Evolutionary conservation across 2,113 vertebrate species (phyloP).

Genomic region (Tyrannus savana): DNA sequence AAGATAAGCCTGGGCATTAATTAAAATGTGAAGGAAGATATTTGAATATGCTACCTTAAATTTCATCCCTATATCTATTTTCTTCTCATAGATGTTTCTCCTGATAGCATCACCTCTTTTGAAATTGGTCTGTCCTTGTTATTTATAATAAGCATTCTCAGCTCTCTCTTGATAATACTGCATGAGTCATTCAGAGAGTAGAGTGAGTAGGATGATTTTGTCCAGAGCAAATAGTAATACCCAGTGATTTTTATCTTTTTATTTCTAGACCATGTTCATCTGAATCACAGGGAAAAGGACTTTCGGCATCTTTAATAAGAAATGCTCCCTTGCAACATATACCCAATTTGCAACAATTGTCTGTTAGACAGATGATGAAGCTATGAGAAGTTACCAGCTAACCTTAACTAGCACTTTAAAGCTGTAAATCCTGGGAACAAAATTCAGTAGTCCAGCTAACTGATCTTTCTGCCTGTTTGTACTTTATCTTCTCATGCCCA

Average conservation of each 20-base stretch:
- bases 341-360: not conserved
- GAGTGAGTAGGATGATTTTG: not conserved
- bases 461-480: not conserved
- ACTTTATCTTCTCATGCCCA: not conserved
- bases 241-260: not conserved
- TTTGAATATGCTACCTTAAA: not conserved
- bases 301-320: not conserved
- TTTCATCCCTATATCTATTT: not conserved
- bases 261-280: not conserved
- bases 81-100: not conserved
- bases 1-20: not conserved
- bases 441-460: not conserved
- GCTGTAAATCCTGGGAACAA: not conserved
- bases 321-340: not conserved
- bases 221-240: not conserved
- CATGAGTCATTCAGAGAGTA: not conserved
- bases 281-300: not conserved
- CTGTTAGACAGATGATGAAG: not conserved
- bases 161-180: not conserved
- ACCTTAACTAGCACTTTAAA: not conserved
- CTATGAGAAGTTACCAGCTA: not conserved
- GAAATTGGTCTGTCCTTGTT: not conserved
- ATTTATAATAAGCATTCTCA: not conserved
- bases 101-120: not conserved
- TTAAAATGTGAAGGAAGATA: not conserved